phyloP scores from a whole-genome alignment of 2,797 vertebrate genomes.

The Dromococcyx pavoninus region DNA sequence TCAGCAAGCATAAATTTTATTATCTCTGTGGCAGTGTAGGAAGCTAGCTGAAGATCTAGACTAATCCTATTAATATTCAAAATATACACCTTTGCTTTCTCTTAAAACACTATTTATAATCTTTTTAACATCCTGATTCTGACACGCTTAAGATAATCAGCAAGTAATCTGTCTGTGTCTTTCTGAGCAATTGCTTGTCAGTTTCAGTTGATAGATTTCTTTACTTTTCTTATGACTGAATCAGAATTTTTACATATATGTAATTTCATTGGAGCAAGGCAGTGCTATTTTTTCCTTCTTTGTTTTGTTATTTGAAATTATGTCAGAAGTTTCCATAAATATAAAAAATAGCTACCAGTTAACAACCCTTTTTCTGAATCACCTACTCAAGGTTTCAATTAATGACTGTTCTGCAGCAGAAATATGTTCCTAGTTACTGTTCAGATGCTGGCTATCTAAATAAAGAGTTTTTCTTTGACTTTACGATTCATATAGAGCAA shows the following conservation, averaged over 20 bases:
- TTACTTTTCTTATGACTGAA: not conserved
- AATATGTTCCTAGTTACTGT: not conserved
- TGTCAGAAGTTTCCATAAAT: not conserved
- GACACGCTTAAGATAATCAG: not conserved
- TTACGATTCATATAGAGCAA: not conserved
- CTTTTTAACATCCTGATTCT: not conserved
- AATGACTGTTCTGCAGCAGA: not conserved
- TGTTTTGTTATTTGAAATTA: not conserved
- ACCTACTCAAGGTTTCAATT: not conserved
- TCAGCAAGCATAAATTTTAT: not conserved
- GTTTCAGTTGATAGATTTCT: not conserved
- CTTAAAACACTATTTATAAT: not conserved
- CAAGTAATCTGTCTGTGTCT: not conserved
- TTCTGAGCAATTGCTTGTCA: not conserved
- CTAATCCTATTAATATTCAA: constrained; percentile 1
- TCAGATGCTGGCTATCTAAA: not conserved
- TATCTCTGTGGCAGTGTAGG: not conserved
- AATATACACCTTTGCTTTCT: not conserved
- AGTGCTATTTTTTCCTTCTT: not conserved
- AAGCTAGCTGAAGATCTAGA: not conserved
- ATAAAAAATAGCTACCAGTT: not conserved
- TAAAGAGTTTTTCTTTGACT: not conserved
- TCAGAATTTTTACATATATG: not conserved
- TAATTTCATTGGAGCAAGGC: not conserved
- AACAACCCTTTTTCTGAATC: not conserved